Percentiles rank a stretch among this genome's conserved stretches.
Evolutionary conservation across 2,888 invertebrate genomes (phyloP).

Genomic region (Alloscopus bannaensis): DNA sequence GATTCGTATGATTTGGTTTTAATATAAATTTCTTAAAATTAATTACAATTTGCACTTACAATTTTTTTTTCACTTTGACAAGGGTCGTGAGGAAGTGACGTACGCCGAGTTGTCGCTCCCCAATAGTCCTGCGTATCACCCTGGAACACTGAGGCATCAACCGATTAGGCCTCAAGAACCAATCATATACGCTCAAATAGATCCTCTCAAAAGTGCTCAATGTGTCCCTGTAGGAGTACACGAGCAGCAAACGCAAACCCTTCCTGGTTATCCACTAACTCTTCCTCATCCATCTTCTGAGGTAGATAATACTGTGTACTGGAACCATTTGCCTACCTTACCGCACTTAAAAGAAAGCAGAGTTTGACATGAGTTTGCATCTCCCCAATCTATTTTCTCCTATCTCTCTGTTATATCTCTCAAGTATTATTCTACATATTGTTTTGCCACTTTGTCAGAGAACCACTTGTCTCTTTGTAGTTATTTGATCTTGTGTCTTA

Average conservation of each 20-base stretch:
- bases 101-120: constrained; percentile 79
- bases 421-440: no score
- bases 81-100: constrained; percentile 77
- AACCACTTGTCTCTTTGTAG: no score
- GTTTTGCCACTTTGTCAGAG: no score
- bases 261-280: constrained; percentile 74
- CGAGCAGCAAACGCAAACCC: constrained; percentile 74
- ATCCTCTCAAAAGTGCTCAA: constrained; percentile 75
- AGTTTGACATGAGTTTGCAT: constrained; percentile 68
- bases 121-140: constrained; percentile 73
- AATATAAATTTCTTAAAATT: no score
- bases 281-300: constrained; percentile 75
- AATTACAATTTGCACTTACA: no score
- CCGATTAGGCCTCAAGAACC: constrained; percentile 76
- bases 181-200: constrained; percentile 79
- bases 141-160: constrained; percentile 66
- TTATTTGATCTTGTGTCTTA: no score
- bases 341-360: constrained; percentile 73
- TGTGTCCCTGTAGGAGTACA: constrained; percentile 67
- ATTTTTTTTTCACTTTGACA: constrained; percentile 23
- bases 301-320: constrained; percentile 61
- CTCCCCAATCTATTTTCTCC: no score
- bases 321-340: constrained; percentile 62
- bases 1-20: constrained; percentile 22
- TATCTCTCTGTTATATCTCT: no score